These are phyloP conservation scores for Passer montanus DNA, from an alignment of 2,113 vertebrate genomes.

Conservation along the genomic window DNA sequence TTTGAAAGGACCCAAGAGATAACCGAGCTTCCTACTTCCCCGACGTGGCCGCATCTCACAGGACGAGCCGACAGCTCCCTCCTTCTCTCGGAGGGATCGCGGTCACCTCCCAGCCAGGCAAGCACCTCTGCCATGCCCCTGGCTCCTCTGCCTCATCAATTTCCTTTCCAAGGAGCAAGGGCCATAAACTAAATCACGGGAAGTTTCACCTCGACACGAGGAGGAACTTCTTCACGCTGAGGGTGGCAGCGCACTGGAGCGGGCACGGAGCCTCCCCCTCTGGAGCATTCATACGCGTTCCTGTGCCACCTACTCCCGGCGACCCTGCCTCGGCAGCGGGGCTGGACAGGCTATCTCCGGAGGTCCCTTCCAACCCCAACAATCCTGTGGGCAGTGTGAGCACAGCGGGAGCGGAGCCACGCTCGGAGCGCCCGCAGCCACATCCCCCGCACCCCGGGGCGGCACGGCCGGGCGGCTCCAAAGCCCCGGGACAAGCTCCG, in stretches of 20 bases:
- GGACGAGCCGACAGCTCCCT: not conserved
- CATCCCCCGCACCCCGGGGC: no score
- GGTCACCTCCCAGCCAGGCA: not conserved
- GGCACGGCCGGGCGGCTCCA: not conserved
- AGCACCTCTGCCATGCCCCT: not conserved
- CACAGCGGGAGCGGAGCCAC: fast-evolving
- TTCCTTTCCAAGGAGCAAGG: not conserved
- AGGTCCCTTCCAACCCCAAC: not conserved
- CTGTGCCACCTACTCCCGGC: not conserved
- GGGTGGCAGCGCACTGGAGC: not conserved
- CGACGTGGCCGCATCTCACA: not conserved
- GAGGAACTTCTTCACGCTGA: not conserved
- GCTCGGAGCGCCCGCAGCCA: fast-evolving
- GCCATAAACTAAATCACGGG: not conserved
- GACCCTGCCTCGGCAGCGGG: not conserved
- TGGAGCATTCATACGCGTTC: not conserved
- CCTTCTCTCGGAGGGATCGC: not conserved
- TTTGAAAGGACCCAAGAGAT: no score
- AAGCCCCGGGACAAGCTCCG: no score
- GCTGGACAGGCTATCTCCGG: not conserved
- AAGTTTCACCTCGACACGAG: not conserved
- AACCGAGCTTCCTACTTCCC: not conserved
- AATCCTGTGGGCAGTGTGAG: not conserved
- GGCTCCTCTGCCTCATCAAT: not conserved
- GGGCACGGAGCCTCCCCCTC: not conserved